Evolutionary conservation across 2,888 invertebrate species (phyloP).

Genomic region (Apotomis betuletana): DNA sequence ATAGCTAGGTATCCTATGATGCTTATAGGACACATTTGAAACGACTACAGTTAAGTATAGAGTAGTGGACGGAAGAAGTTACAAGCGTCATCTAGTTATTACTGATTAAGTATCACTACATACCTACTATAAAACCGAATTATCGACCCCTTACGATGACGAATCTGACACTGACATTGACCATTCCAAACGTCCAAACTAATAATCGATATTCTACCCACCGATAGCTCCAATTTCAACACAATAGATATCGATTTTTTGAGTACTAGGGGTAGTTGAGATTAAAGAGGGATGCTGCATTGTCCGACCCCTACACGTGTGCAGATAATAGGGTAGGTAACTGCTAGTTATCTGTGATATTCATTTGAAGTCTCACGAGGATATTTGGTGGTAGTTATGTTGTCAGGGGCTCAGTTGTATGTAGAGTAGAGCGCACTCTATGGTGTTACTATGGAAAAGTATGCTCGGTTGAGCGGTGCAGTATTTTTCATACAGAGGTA

Average conservation of each 20-base stretch:
- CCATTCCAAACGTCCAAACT: background rate
- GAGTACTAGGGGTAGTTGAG: slow-evolving; percentile 13
- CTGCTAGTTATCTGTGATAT: background rate
- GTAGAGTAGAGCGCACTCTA: too few species aligned
- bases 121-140: background rate
- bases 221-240: slow-evolving; percentile 15
- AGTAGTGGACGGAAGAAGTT: too few species aligned
- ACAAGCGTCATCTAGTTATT: too few species aligned
- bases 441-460: too few species aligned
- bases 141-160: background rate
- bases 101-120: too few species aligned
- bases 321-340: slow-evolving; percentile 20
- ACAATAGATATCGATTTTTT: slow-evolving; percentile 28
- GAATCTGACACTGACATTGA: background rate
- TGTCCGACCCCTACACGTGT: slow-evolving; percentile 34
- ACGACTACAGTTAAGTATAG: too few species aligned
- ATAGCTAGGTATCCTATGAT: too few species aligned
- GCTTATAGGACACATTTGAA: too few species aligned
- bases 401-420: too few species aligned
- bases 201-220: slow-evolving; percentile 39
- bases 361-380: background rate
- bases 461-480: too few species aligned
- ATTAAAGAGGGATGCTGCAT: slow-evolving; percentile 45
- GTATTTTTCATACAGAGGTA: too few species aligned
- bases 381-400: background rate